Conservation (phyloP, 2,113 vertebrate species). For the Mesocricetus auratus region DNA sequence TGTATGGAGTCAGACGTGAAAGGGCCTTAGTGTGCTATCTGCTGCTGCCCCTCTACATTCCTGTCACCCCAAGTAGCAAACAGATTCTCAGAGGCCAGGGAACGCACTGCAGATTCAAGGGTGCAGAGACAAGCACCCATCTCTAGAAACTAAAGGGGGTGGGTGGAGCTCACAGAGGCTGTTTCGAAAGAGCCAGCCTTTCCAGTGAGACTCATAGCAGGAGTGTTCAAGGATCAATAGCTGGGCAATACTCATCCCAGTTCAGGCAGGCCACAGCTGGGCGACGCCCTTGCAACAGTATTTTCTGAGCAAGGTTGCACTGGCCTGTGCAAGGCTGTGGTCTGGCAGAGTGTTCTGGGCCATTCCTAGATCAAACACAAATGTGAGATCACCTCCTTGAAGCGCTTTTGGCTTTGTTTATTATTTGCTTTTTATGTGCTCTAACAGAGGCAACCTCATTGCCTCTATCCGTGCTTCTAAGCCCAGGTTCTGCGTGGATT, state of each 20-base stretch:
- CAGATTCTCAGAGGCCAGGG: not conserved
- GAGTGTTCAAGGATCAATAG: not conserved
- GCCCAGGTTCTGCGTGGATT: not conserved
- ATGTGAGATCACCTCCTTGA: not conserved
- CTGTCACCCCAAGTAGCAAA: not conserved
- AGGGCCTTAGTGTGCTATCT: not conserved
- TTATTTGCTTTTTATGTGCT: not conserved
- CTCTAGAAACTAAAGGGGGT: too few species aligned
- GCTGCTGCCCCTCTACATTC: fast-evolving
- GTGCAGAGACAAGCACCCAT: too few species aligned
- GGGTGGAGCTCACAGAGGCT: not conserved
- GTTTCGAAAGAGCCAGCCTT: not conserved
- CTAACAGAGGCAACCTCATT: not conserved
- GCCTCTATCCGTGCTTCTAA: not conserved
- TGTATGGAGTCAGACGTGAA: not conserved
- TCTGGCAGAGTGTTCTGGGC: not conserved
- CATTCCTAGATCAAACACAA: not conserved
- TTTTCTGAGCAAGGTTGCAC: not conserved
- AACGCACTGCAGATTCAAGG: not conserved
- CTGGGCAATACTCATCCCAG: not conserved
- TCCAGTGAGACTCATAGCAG: too few species aligned
- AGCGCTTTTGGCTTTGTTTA: not conserved
- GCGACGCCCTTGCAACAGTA: not conserved
- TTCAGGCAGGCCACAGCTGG: not conserved
- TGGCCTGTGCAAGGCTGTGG: not conserved